Evolutionary conservation across 2,888 invertebrate species (phyloP), one percentile per base, ranked within the genome.

Genomic region (Cantharis rustica): DNA sequence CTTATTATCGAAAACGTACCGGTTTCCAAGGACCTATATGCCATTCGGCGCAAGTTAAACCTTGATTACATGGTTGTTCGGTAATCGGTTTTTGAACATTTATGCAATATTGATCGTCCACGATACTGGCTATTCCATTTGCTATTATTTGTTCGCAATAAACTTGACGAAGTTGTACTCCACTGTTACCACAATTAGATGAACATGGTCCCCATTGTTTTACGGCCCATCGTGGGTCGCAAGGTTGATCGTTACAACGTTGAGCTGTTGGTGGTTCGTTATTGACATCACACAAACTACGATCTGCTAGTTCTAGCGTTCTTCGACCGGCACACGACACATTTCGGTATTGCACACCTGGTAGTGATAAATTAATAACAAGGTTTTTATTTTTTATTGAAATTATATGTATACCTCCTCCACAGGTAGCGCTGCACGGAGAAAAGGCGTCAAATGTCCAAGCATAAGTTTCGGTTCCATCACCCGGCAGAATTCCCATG

Each of bases 11-110:
- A 15, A 20, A 66, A 11, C 92, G 90, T 89, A 96, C 96, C 81
- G 96, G 95, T 86, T 93, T 94, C 98, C 98, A 99, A 5, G 95
- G 95, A 72, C 95, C 96, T 23, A 93, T 89, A 85, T 95, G 95
- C 95, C 97, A 98, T 71, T 91, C 91, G 0, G 98, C 96, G 85
- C 98, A 98, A 23, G 92, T 91, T 26, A 93, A 90, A 76, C 94
- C 93, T 72, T 91, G 90, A 86, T 95, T 96, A 87, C 98, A 98
- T 72, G 91, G 90, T 84, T 94, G 92, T 75, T 90, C 90, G 11
- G 91, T 90, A 5, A 90, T 89, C 0, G 95, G 96, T 0, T 92
- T 91, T 0, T 94, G 94, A 1, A 91, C 88, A 66, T 93, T 90
- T 62, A 92, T 89, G 85, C 97, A 98, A 79, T 93, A 92, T 9